Evolutionary conservation across 2,888 invertebrate species (phyloP).

Genomic region (Alsophila aescularia): DNA sequence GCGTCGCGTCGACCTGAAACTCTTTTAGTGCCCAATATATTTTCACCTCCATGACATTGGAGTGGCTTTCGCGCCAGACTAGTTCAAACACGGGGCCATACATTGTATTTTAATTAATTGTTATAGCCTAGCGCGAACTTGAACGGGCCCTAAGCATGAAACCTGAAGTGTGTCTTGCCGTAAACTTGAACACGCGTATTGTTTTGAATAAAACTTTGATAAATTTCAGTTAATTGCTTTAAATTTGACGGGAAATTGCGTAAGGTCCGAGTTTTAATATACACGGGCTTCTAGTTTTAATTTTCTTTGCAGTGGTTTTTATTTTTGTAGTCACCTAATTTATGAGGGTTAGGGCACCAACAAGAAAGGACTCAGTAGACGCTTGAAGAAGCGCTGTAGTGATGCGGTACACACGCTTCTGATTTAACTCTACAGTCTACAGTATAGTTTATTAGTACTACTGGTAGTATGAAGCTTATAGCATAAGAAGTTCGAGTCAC

Average conservation of each 20-base stretch:
- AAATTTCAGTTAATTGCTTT: conserved; percentile 59
- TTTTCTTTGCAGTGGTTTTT: conserved; percentile 14
- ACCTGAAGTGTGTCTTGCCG: conserved; percentile 49
- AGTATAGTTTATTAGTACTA: too few species aligned
- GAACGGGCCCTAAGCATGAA: conserved; percentile 71
- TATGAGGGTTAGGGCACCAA: too few species aligned
- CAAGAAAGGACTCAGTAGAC: too few species aligned
- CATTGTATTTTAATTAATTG: conserved; percentile 81
- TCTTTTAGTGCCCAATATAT: conserved; percentile 25
- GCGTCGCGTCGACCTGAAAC: conserved; percentile 22
- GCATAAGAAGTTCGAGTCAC: too few species aligned
- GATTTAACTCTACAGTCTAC: too few species aligned
- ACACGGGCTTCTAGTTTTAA: conserved; percentile 20
- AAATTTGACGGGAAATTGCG: conserved; percentile 47
- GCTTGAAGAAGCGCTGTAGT: too few species aligned
- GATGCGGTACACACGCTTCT: too few species aligned
- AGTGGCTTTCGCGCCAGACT: conserved; percentile 39
- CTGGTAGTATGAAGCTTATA: too few species aligned
- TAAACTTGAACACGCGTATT: conserved; percentile 53
- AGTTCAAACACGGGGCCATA: conserved; percentile 51
- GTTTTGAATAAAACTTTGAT: conserved; percentile 57
- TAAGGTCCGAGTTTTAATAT: conserved; percentile 41
- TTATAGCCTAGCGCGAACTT: conserved; percentile 65
- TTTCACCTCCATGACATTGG: conserved; percentile 49
- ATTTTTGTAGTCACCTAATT: conserved; percentile 21